Evolutionary conservation across 1,140 invertebrate genomes (phyloP), one percentile per base, ranked within the genome.

Genomic region (Trachymyrmex septentrionalis): DNA sequence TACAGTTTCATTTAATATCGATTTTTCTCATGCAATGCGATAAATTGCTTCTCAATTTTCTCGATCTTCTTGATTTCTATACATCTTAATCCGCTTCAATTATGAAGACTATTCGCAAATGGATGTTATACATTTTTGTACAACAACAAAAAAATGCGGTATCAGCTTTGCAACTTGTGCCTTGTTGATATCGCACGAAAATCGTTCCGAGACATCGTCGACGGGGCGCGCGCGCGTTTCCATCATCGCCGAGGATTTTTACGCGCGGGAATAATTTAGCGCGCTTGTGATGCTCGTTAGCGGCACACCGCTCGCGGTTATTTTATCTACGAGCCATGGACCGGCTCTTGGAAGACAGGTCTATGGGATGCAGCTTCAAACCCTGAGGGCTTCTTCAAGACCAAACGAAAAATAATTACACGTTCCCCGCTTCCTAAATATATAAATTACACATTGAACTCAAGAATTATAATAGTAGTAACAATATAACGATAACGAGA

Each of bases 221-320:
- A 10, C 10, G 10, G 16, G 9, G 9, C 10, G 19, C 38, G 55
- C 38, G 55, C 73, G 16, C 14, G 55, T 61, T 21, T 44, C 21
- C 30, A 30, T 76, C 64, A 10, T 24, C n/a, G 73, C 4, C 14
- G 34, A 24, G 57, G 38, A 77, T 77, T 16, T 64, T 63, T 27
- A 9, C 72, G 55, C 14, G 55, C n/a, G 55, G 38, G 38, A 77
- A 77, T 77, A 77, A 77, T 63, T 77, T 77, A 77, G 19, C 59
- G 57, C 57, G 30, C 53, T 76, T n/a, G 38, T 63, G 57, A 38
- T 63, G 57, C 59, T 77, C 75, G 75, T 77, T 64, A 77, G 59
- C 38, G 4, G 38, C 59, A 16, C 38, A 77, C 16, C 38, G 75
- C 59, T 77, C 59, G 59, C 75, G 24, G 75, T 50, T 21, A 21